Conservation (phyloP, 2,888 invertebrate genomes). For the Acanthosoma haemorrhoidale region DNA sequence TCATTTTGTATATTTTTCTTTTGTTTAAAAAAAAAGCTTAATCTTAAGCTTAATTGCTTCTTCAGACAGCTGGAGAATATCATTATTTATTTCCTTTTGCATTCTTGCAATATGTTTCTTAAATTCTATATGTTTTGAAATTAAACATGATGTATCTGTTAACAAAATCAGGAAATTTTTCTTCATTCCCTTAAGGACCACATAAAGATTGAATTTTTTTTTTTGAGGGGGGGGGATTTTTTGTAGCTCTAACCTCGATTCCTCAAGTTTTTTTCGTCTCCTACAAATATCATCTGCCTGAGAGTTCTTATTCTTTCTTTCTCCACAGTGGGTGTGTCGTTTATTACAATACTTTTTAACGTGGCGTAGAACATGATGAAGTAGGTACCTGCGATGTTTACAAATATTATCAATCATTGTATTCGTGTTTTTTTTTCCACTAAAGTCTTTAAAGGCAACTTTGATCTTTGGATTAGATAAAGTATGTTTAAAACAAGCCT, state of each 20-base stretch:
- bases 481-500: no score
- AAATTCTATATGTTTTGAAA: not conserved
- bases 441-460: no score
- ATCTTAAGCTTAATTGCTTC: not conserved
- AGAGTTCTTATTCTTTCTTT: not conserved
- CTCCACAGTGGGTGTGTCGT: not conserved
- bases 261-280: not conserved
- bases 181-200: not conserved
- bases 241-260: not conserved
- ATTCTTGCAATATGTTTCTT: not conserved
- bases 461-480: no score
- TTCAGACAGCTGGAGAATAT: not conserved
- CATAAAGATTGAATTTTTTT: not conserved
- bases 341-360: no score
- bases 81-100: not conserved
- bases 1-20: no score
- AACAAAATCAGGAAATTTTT: not conserved
- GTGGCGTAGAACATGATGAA: no score
- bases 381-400: no score
- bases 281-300: not conserved
- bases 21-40: no score
- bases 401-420: no score
- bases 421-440: no score
- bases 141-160: not conserved
- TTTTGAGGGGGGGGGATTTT: not conserved